Percentiles rank a stretch among this genome's conserved stretches.
These are phyloP conservation scores for Gnathonemus echidnorhynchus DNA, from an alignment of 2,113 vertebrate species.

Conservation along the genomic window DNA sequence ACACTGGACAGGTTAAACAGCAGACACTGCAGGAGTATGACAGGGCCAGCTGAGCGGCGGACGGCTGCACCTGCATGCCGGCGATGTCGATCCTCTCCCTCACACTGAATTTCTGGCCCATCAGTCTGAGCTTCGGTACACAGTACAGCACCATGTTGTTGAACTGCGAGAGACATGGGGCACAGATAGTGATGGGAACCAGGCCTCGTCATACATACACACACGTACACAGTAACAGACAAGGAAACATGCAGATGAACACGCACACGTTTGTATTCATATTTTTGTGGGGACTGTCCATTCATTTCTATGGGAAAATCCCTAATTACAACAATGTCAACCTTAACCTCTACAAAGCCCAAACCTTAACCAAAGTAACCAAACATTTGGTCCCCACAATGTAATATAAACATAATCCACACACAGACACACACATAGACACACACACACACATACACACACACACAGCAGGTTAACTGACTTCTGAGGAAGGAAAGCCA, in stretches of 20 bases:
- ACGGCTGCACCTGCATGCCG: slow-evolving; percentile 76
- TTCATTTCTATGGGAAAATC: not conserved
- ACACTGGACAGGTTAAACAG: not conserved
- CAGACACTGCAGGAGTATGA: not conserved
- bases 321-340: not conserved
- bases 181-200: not conserved
- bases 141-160: slow-evolving; percentile 97
- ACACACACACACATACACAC: not conserved
- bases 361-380: not conserved
- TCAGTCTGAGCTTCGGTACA: slow-evolving; percentile 88
- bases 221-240: not conserved
- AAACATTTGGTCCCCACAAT: not conserved
- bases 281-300: not conserved
- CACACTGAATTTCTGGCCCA: slow-evolving; percentile 96
- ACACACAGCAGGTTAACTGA: not conserved
- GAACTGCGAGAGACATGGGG: slow-evolving; percentile 62
- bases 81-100: slow-evolving; percentile 91
- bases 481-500: not conserved
- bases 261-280: not conserved
- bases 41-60: too few species aligned
- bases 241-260: not conserved
- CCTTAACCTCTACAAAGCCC: not conserved
- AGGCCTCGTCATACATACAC: not conserved
- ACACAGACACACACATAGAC: not conserved
- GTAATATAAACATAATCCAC: not conserved